Base-by-base conservation (phyloP, 2,888 invertebrate species). In the Thecophora atra region DNA sequence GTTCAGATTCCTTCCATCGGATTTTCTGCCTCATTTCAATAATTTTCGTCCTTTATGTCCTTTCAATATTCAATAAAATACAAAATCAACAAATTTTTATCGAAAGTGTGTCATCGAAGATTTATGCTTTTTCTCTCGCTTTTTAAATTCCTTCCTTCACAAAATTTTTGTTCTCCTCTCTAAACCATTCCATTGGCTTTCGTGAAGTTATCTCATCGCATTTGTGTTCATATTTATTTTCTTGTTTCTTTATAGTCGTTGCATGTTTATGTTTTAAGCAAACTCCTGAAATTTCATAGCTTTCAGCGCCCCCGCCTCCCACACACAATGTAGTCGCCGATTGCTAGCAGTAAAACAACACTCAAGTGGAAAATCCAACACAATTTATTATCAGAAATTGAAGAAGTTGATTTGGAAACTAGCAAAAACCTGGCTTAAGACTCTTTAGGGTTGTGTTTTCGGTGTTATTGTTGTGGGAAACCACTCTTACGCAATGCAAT, bases 321-420 rank as follows among this genome's bases (percentile, higher is more conserved):
- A 42, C 42, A n/a, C 21, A 17, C n/a, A 21, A 54, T 37, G 24
- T 19, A 24, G 8, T 54, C n/a, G 21, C 24, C 19, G 30, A 19
- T n/a, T 30, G 8, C 62, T n/a, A n/a, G 30, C 21, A 28, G 4
- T 30, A 13, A 42, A 47, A 42, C 44, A 69, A 69, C 58, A 69
- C 58, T 69, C 58, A 69, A 58, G 60, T 60, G 58, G 60, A 69
- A 44, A 69, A 69, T 69, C 69, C 69, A 69, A 69, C 47, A 60
- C 60, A 47, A 58, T 69, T 69, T 69, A 69, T 69, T 69, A 69
- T 47, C 58, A 6, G 69, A 69, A 69, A 69, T 60, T 69, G 47
- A 60, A 69, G 69, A 44, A 42, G 47, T 69, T 60, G 69, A 26
- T 51, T 51, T 13, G 13, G 6, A 37, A 37, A 21, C 13, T 2